phyloP scores from a whole-genome alignment of 2,888 invertebrate species.

The Selenia dentaria region DNA sequence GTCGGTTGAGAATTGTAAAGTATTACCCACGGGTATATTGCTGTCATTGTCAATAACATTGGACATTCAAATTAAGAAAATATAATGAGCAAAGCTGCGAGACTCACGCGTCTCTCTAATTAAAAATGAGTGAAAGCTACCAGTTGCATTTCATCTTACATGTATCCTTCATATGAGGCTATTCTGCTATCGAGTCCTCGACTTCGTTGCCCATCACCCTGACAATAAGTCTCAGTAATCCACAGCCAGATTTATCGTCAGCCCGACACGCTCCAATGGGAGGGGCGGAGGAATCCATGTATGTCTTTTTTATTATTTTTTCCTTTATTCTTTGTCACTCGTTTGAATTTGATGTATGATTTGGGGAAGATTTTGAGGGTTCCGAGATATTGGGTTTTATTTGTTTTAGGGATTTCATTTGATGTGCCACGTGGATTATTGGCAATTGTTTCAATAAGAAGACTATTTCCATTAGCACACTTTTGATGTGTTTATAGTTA shows the following conservation, averaged over 20 bases:
- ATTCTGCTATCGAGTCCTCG: conserved; percentile 24
- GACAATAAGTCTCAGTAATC: conserved; percentile 55
- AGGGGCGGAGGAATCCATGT: conserved; percentile 62
- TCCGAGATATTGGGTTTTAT: conserved; percentile 21
- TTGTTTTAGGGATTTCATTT: conserved; percentile 11
- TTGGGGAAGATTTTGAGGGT: conserved; percentile 14
- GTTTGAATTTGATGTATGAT: conserved; percentile 29
- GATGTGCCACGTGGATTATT: conserved; percentile 6
- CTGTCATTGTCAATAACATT: no score
- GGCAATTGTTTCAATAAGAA: conserved; percentile 3
- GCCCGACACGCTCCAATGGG: conserved; percentile 56
- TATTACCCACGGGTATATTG: no score
- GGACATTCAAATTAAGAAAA: no score
- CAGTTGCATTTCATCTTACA: no score
- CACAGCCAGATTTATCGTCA: conserved; percentile 60
- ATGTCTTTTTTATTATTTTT: conserved; percentile 61
- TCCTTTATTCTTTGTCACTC: conserved; percentile 44
- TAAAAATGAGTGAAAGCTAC: no score
- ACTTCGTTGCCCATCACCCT: conserved; percentile 40
- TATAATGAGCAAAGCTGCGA: no score
- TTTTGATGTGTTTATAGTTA: no score
- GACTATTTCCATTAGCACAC: not conserved
- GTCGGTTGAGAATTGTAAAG: no score
- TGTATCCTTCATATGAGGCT: not conserved
- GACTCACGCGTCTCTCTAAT: no score